phyloP scores from a whole-genome alignment of 2,797 vertebrate genomes.

The Alexandromys oeconomus region DNA sequence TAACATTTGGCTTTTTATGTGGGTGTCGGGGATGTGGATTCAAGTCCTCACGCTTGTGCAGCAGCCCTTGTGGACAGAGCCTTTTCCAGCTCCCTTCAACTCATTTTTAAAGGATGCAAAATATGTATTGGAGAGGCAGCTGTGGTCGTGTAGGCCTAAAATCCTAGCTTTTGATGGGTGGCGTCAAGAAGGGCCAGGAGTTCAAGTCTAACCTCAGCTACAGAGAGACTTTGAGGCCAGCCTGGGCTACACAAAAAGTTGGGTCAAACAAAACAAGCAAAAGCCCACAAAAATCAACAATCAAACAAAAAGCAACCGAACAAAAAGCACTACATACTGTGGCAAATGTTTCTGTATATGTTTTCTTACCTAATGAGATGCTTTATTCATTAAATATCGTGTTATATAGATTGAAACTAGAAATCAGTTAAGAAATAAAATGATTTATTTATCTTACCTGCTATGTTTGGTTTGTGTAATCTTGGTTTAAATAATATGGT shows the following conservation, averaged over 20 bases:
- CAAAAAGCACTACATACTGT: neutral
- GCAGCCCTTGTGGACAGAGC: neutral
- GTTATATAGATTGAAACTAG: constrained; percentile 27
- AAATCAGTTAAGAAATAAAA: neutral
- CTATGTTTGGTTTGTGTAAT: constrained; percentile 24
- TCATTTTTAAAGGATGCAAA: constrained; percentile 55
- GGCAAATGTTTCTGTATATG: neutral
- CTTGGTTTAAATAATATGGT: constrained; percentile 19
- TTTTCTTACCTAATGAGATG: constrained; percentile 40
- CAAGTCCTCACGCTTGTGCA: neutral
- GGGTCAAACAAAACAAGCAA: neutral
- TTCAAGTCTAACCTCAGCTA: neutral
- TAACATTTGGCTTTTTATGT: neutral
- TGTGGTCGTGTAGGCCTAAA: neutral
- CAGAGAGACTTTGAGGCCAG: neutral
- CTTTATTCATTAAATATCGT: constrained; percentile 2
- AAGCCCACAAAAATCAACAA: neutral
- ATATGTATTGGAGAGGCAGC: neutral
- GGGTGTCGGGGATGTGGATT: neutral
- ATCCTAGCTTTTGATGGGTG: neutral
- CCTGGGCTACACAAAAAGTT: neutral
- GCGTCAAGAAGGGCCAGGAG: neutral
- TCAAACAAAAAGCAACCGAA: neutral
- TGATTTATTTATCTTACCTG: constrained; percentile 17
- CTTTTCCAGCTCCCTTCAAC: neutral